phyloP scores from a whole-genome alignment of 1,140 invertebrate genomes.

The Helicoverpa zea region DNA sequence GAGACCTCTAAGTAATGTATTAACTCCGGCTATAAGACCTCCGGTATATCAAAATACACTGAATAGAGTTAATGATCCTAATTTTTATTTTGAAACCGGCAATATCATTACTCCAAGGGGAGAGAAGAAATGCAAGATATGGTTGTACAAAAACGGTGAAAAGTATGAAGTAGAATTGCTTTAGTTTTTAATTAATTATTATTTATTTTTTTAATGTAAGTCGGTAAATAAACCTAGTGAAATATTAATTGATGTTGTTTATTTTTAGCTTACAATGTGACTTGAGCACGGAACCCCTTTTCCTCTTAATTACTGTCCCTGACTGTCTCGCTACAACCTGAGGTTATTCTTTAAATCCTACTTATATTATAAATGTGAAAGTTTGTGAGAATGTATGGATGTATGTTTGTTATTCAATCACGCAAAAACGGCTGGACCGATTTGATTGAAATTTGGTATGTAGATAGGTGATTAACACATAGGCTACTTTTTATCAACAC shows the following conservation, averaged over 20 bases:
- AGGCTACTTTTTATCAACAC: no score
- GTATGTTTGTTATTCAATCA: no score
- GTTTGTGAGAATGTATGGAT: no score
- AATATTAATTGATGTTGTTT: neutral
- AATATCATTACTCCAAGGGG: conserved; percentile 56
- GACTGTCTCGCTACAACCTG: no score
- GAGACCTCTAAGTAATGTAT: conserved; percentile 1
- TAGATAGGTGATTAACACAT: no score
- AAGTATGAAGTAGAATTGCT: conserved; percentile 68
- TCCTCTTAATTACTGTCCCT: no score
- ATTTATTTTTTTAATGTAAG: neutral
- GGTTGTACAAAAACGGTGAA: conserved; percentile 73
- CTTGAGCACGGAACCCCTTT: no score
- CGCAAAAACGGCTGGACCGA: no score
- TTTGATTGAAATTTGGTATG: no score
- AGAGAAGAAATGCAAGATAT: conserved; percentile 67
- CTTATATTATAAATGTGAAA: no score
- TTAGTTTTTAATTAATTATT: neutral
- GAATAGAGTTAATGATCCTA: conserved; percentile 4
- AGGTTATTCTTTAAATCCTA: no score
- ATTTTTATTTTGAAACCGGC: conserved; percentile 58
- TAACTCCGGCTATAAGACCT: neutral
- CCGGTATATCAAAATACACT: neutral
- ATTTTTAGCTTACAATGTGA: no score
- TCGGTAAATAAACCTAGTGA: neutral